These are phyloP conservation scores for Anthopleura xanthogrammica DNA, from an alignment of 92 coral and sea anemone genomes.

Conservation along the genomic window DNA sequence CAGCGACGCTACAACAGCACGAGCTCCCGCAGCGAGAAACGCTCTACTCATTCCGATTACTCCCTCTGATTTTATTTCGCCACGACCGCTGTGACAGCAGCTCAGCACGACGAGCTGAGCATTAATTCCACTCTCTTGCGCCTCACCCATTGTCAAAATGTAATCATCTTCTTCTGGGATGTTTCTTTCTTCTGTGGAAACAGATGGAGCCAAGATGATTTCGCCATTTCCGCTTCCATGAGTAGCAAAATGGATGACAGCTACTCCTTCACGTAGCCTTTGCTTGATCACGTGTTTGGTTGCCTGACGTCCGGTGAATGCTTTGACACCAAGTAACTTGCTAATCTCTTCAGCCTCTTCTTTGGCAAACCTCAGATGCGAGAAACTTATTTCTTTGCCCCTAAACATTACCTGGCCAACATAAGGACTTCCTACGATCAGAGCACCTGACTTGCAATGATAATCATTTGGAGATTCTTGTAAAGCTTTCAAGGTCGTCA, in stretches of 20 bases:
- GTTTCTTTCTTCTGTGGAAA: not conserved
- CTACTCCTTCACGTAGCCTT: not conserved
- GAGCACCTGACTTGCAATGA: slow-evolving; percentile 14
- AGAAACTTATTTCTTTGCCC: not conserved
- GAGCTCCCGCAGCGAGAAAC: slow-evolving; percentile 38
- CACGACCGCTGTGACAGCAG: slow-evolving; percentile 33
- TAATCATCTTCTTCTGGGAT: slow-evolving; percentile 27
- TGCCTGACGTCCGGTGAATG: slow-evolving; percentile 14
- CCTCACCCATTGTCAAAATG: slow-evolving; percentile 19
- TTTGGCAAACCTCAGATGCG: not conserved
- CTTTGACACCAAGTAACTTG: slow-evolving; percentile 3
- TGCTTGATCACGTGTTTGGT: slow-evolving; percentile 2
- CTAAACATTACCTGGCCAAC: slow-evolving; percentile 20
- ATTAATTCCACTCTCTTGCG: slow-evolving; percentile 14
- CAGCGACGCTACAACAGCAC: slow-evolving; percentile 26
- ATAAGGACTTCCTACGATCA: slow-evolving; percentile 41
- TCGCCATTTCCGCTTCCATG: slow-evolving; percentile 29
- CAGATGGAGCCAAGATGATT: slow-evolving; percentile 36
- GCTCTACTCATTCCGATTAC: slow-evolving; percentile 31
- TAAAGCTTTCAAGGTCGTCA: slow-evolving; percentile 24
- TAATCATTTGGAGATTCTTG: not conserved
- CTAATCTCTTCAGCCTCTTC: slow-evolving; percentile 9
- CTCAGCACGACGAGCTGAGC: slow-evolving; percentile 32
- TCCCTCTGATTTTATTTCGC: slow-evolving; percentile 24
- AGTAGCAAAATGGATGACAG: not conserved